These are phyloP conservation scores for Ellobium chinense DNA, from an alignment of 2,888 invertebrate genomes.

Conservation along the genomic window DNA sequence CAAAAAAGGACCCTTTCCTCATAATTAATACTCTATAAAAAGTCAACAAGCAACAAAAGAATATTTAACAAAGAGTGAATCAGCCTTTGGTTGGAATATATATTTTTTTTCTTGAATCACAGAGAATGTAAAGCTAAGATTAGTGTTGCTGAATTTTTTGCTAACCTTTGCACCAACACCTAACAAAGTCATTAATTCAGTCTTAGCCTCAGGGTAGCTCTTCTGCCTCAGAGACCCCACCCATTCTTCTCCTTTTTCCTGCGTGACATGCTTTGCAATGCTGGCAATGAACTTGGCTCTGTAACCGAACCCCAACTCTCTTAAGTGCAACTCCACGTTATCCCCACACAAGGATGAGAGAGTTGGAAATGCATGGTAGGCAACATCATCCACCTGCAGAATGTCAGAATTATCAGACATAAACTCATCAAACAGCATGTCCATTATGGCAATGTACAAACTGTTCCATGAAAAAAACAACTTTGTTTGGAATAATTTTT, in stretches of 20 bases:
- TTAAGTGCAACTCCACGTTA: slow-evolving; percentile 86
- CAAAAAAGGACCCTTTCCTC: no score
- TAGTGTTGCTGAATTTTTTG: neutral
- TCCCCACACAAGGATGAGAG: slow-evolving; percentile 72
- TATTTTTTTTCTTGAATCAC: neutral
- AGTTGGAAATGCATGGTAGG: slow-evolving; percentile 90
- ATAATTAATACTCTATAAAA: no score
- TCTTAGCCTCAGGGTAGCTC: slow-evolving; percentile 86
- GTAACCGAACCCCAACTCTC: slow-evolving; percentile 83
- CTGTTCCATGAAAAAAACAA: no score
- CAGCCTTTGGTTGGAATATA: no score
- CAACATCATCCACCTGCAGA: slow-evolving; percentile 81
- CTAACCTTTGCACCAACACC: slow-evolving; percentile 95
- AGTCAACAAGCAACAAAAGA: no score
- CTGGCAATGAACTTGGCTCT: slow-evolving; percentile 80
- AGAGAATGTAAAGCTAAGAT: neutral
- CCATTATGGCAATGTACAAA: no score
- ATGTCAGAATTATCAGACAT: neutral
- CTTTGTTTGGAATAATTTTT: no score
- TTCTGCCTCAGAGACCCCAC: slow-evolving; percentile 83
- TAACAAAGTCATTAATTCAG: slow-evolving; percentile 87
- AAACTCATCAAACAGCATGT: no score
- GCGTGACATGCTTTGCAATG: slow-evolving; percentile 81
- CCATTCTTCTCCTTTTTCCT: slow-evolving; percentile 87
- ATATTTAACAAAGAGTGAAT: no score